Conservation (phyloP, 35 echinoderm and acorn worm species). For the Apostichopus japonicus region DNA sequence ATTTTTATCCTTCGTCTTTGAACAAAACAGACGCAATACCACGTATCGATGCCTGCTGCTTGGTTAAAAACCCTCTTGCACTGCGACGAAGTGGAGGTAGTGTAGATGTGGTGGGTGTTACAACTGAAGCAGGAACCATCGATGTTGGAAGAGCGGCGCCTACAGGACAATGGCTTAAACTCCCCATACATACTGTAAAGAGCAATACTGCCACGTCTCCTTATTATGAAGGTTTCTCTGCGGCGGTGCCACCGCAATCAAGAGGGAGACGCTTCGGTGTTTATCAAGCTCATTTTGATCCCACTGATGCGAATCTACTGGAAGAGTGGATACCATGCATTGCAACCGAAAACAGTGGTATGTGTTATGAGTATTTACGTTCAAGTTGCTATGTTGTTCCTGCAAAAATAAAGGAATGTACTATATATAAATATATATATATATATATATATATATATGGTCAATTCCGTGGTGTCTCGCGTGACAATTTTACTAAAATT, state of each 20-base stretch:
- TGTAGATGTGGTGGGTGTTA: neutral
- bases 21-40: neutral
- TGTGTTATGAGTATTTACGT: neutral
- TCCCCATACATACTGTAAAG: neutral
- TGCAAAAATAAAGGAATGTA: no score
- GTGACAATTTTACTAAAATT: no score
- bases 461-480: no score
- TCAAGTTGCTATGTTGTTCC: no score
- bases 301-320: neutral
- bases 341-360: slow-evolving; percentile 27
- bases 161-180: neutral
- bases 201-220: neutral
- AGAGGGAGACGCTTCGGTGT: slow-evolving; percentile 9
- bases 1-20: neutral
- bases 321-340: neutral
- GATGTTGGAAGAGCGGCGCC: neutral
- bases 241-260: neutral
- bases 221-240: neutral
- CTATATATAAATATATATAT: no score
- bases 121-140: neutral
- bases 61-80: neutral
- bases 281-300: neutral
- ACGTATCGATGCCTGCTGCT: neutral
- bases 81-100: neutral
- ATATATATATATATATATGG: no score